Conservation (phyloP, 2,113 vertebrate species). For the Brienomyrus longianalis region DNA sequence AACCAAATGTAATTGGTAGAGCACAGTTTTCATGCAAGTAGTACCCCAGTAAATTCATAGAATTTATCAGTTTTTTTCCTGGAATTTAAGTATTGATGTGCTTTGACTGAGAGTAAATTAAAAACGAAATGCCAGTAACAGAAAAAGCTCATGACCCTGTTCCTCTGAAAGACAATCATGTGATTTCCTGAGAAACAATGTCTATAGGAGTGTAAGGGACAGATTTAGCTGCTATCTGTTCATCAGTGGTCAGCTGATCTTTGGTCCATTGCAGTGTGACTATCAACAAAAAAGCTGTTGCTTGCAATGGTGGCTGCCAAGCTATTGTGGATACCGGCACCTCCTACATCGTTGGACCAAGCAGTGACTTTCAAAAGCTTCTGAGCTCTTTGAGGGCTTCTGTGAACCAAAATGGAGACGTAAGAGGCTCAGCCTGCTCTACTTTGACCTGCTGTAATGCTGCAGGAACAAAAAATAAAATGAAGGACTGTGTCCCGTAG, state of each 20-base stretch:
- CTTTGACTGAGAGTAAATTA: neutral
- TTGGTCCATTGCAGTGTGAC: conserved; percentile 35
- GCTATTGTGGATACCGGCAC: conserved; percentile 71
- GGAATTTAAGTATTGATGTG: neutral
- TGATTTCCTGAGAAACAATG: neutral
- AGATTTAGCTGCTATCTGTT: neutral
- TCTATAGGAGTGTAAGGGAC: neutral
- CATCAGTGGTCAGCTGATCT: neutral
- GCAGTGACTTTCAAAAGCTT: conserved; percentile 42
- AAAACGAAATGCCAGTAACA: neutral
- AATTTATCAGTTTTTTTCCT: neutral
- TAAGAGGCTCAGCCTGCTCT: conserved; percentile 28
- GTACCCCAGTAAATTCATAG: neutral
- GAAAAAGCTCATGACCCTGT: neutral
- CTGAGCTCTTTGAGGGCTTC: conserved; percentile 47
- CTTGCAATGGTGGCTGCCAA: conserved; percentile 61
- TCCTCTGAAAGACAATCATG: neutral
- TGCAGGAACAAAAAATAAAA: neutral
- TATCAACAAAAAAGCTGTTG: conserved; percentile 49
- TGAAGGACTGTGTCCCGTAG: conserved; percentile 26
- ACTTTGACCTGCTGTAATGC: neutral
- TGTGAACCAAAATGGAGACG: conserved; percentile 36
- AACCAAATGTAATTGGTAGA: no score
- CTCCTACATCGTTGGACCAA: conserved; percentile 56
- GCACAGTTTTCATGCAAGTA: no score